Evolutionary conservation across 2,888 invertebrate species (phyloP), one percentile per base, ranked within the genome.

Genomic region (Thereva nobilitata): DNA sequence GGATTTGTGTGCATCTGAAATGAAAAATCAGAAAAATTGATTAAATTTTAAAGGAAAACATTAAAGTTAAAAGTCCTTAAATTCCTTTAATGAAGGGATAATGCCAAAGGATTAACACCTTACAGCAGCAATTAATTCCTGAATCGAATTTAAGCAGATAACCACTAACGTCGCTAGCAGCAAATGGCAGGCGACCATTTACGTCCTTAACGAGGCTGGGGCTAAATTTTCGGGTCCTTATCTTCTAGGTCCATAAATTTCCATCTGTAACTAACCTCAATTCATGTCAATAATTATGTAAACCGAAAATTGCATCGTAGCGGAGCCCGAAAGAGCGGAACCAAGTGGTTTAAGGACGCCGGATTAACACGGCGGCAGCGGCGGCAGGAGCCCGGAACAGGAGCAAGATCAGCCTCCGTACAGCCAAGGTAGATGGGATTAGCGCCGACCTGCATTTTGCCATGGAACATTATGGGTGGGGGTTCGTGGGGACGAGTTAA

Each of bases 1-100:
- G 81, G 75, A 83, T 82, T 72, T 84, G 77, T 70, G 84, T 79
- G 73, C 85, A 85, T 70, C 86, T 86, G 67, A 78, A 81, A 38
- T 68, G 38, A 68, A 69, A 52, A 64, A 35, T n/a, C 38, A 57
- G 35, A 44, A 7, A 45, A 38, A 8, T 38, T 35, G 42, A 42
- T n/a, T 44, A 44, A 44, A n/a, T 40, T 35, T 10, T 8, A 57
- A 34, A 57, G 34, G 34, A 5, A 10, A 57, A 57, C 10, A 34
- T 38, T 9, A 57, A 57, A 57, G 7, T 35, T n/a, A 42, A 50
- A 5, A 23, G 23, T 23, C 23, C 23, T 23, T 23, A 23, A 23
- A 23, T 23, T 23, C 23, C 23, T 2, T 23, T 2, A 23, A 23
- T 23, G 23, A 23, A 23, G 23, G 23, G 23, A 23, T 23, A 23